These are phyloP conservation scores for Schizotus pectinicornis DNA, from an alignment of 2,888 invertebrate genomes.

Conservation along the genomic window DNA sequence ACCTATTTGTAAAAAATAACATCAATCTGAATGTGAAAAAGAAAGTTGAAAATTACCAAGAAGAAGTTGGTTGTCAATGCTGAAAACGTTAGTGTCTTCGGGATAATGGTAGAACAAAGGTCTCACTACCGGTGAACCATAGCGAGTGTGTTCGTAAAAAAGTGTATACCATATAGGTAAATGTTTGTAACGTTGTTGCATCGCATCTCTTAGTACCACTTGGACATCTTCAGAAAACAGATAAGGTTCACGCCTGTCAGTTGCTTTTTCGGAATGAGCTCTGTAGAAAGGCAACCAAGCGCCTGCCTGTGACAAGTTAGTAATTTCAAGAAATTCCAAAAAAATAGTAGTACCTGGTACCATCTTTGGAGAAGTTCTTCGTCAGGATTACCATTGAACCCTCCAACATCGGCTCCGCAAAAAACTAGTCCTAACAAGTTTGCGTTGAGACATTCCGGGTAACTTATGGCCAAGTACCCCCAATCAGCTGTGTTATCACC, in stretches of 20 bases:
- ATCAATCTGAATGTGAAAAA: background rate
- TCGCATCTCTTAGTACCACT: slow-evolving; percentile 68
- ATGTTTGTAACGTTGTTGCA: slow-evolving; percentile 81
- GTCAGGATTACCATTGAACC: slow-evolving; percentile 94
- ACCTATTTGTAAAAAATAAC: slow-evolving; percentile 60
- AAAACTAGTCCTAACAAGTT: slow-evolving; percentile 85
- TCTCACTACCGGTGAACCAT: slow-evolving; percentile 85
- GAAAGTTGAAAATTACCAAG: slow-evolving; percentile 63
- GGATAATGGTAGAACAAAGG: slow-evolving; percentile 92
- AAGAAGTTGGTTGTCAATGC: slow-evolving; percentile 81
- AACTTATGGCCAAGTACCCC: slow-evolving; percentile 82
- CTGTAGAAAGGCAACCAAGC: slow-evolving; percentile 95
- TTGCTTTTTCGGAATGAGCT: slow-evolving; percentile 93
- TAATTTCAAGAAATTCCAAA: background rate
- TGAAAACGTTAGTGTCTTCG: slow-evolving; percentile 73
- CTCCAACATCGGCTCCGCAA: slow-evolving; percentile 94
- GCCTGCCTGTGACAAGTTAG: slow-evolving; percentile 63
- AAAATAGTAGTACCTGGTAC: slow-evolving; percentile 61
- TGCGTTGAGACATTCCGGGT: slow-evolving; percentile 85
- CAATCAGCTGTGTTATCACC: slow-evolving; percentile 96
- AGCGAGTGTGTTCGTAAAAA: slow-evolving; percentile 84
- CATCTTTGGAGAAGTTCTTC: slow-evolving; percentile 80
- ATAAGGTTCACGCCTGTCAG: slow-evolving; percentile 95
- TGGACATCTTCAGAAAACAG: slow-evolving; percentile 77
- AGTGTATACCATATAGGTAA: slow-evolving; percentile 89